Conservation (phyloP, 2,888 invertebrate genomes). For the Netelia virgata region DNA sequence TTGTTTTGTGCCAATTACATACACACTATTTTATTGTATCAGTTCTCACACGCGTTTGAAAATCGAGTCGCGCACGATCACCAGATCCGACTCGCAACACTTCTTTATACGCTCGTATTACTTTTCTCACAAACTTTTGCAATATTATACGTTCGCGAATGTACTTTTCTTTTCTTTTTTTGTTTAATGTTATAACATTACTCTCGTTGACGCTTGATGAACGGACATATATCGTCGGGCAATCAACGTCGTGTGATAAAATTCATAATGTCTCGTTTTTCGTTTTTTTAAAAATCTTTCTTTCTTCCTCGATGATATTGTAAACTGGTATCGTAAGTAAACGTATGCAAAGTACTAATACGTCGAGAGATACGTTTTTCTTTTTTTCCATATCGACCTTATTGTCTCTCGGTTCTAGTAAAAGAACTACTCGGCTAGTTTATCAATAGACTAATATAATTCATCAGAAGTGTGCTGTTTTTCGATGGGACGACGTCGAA, state of each 20-base stretch:
- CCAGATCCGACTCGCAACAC: constrained; percentile 33
- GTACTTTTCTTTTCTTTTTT: constrained; percentile 25
- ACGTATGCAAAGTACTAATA: constrained; percentile 54
- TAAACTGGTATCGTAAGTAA: constrained; percentile 44
- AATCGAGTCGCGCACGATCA: constrained; percentile 6
- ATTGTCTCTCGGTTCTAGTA: constrained; percentile 63
- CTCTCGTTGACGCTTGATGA: constrained; percentile 63
- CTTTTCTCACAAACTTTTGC: constrained; percentile 9
- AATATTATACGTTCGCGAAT: constrained; percentile 13
- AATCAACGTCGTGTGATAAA: constrained; percentile 66
- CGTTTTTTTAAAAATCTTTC: constrained; percentile 1
- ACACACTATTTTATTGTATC: constrained; percentile 62
- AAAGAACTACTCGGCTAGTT: constrained; percentile 53
- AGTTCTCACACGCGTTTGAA: constrained; percentile 41
- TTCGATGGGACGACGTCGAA: constrained; percentile 17
- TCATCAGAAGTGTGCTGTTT: constrained; percentile 40
- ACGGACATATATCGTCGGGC: constrained; percentile 60
- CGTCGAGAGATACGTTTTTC: constrained; percentile 45
- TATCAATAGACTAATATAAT: constrained; percentile 32
- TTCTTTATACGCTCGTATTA: constrained; percentile 8
- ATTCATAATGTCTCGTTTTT: constrained; percentile 43
- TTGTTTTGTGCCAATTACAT: constrained; percentile 64
- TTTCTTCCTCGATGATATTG: constrained; percentile 25
- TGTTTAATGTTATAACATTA: constrained; percentile 69
- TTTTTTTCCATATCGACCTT: constrained; percentile 49